These are phyloP conservation scores for Protomyctophum bolini DNA, from an alignment of 2,113 vertebrate species.

Conservation along the genomic window DNA sequence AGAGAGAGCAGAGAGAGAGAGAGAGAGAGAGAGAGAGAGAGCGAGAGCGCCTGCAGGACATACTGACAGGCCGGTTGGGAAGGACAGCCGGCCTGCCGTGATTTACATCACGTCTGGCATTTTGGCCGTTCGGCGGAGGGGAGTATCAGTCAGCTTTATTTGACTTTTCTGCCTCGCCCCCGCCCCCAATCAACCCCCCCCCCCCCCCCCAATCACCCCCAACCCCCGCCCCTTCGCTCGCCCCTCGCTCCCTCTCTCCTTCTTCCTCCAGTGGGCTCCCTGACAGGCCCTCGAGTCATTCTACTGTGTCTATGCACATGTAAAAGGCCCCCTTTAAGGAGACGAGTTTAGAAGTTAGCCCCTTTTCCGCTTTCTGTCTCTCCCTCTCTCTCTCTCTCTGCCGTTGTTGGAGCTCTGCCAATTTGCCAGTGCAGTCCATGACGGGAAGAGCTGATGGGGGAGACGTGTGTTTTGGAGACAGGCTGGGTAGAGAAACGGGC, in stretches of 20 bases:
- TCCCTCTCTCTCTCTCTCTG: conserved; percentile 39
- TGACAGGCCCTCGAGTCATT: conserved; percentile 81
- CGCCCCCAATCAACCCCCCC: conserved; percentile 56
- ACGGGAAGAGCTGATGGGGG: conserved; percentile 26
- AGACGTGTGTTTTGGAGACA: conserved; percentile 34
- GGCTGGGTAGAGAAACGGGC: conserved; percentile 23
- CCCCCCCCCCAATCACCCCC: no score
- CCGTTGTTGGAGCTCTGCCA: conserved; percentile 69
- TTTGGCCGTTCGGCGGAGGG: conserved; percentile 68
- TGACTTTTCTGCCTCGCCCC: conserved; percentile 72
- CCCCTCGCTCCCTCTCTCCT: no score
- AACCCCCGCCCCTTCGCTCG: no score
- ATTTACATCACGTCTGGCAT: conserved; percentile 81
- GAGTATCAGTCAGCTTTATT: conserved; percentile 82
- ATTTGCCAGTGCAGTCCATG: conserved; percentile 64
- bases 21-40: no score
- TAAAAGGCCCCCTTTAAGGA: conserved; percentile 70
- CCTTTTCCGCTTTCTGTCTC: conserved; percentile 8
- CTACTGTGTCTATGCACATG: conserved; percentile 76
- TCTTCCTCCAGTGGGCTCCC: no score
- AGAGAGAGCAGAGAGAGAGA: no score
- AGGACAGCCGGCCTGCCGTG: conserved; percentile 71
- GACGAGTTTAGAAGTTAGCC: conserved; percentile 54
- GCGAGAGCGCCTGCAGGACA: conserved; percentile 72
- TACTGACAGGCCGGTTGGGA: conserved; percentile 71